Conservation (phyloP, 2,113 vertebrate species). For the Balaeniceps rex region DNA sequence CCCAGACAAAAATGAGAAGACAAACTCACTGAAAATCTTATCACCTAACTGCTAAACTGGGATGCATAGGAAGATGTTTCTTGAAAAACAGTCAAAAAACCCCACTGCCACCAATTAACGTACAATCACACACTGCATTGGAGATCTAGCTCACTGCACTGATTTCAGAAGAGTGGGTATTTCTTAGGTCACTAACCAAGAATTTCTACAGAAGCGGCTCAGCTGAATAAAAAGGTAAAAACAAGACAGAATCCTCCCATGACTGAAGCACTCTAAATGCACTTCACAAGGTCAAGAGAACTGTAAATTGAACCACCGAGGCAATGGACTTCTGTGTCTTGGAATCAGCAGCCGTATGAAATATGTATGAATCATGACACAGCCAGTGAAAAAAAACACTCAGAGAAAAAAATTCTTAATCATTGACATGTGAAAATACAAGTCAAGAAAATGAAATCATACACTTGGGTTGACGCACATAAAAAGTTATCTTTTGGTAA, state of each 20-base stretch:
- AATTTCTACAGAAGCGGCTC: neutral
- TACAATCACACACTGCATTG: neutral
- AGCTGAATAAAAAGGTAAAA: neutral
- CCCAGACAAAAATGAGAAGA: neutral
- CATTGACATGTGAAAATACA: neutral
- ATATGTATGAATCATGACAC: neutral
- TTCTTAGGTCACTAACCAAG: neutral
- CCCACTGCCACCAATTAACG: neutral
- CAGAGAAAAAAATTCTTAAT: neutral
- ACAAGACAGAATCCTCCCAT: neutral
- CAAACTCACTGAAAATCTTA: neutral
- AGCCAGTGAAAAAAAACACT: neutral
- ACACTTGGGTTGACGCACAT: neutral
- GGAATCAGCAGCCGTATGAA: neutral
- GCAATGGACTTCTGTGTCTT: neutral
- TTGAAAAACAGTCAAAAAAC: neutral
- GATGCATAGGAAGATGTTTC: neutral
- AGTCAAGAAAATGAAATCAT: neutral
- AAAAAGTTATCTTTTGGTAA: neutral
- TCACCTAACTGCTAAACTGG: neutral
- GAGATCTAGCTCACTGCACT: neutral
- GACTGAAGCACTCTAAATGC: neutral
- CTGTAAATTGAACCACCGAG: neutral
- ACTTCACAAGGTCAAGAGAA: neutral
- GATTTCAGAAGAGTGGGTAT: neutral